These are phyloP conservation scores for Ia io DNA, from an alignment of 2,113 vertebrate genomes.

Conservation along the genomic window DNA sequence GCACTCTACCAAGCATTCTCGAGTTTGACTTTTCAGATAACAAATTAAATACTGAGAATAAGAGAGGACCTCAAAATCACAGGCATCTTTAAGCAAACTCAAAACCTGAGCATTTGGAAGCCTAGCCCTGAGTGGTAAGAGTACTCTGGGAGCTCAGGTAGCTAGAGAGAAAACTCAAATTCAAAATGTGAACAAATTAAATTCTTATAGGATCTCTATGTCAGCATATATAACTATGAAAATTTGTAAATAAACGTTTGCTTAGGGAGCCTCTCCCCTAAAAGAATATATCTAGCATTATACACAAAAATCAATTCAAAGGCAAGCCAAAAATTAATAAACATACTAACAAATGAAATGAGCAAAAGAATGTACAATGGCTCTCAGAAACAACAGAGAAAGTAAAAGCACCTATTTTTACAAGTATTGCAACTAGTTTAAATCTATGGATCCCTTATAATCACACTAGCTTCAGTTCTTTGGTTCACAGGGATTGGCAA, in stretches of 20 bases:
- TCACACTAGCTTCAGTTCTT: not conserved
- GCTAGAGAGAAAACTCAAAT: not conserved
- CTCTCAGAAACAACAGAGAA: not conserved
- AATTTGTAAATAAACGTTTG: not conserved
- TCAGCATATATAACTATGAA: not conserved
- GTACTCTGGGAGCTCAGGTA: not conserved
- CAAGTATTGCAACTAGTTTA: not conserved
- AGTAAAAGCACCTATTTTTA: not conserved
- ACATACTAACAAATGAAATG: not conserved
- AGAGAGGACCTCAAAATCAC: not conserved
- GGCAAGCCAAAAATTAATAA: not conserved
- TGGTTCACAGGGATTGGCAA: not conserved
- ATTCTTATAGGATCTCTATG: not conserved
- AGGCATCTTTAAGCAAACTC: not conserved
- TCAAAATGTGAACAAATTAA: not conserved
- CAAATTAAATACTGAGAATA: not conserved
- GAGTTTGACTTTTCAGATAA: not conserved
- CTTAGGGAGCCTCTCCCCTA: not conserved
- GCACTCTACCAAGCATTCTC: not conserved
- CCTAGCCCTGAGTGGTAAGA: not conserved
- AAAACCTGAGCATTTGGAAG: not conserved
- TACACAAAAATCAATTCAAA: not conserved
- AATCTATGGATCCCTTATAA: accelerated
- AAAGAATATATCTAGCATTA: not conserved
- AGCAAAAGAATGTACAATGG: not conserved